Percentiles rank a stretch among this genome's conserved stretches.
Evolutionary conservation across 1,140 invertebrate genomes (phyloP).

Genomic region (Linepithema humile): DNA sequence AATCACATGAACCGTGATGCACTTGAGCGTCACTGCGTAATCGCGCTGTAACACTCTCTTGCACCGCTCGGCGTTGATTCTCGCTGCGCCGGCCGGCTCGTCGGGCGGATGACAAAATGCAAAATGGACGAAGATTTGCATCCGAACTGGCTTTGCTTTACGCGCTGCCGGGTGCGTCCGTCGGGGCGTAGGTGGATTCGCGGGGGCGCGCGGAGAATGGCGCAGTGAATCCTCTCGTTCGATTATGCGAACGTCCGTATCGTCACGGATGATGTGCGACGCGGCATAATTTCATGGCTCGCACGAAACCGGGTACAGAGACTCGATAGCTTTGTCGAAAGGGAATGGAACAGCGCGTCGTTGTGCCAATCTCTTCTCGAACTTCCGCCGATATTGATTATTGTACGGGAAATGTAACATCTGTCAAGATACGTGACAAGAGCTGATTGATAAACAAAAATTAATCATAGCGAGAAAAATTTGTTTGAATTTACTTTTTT

Average conservation of each 20-base stretch:
- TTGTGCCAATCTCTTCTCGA: background rate
- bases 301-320: conserved; percentile 15
- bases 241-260: conserved; percentile 73
- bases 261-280: conserved; percentile 68
- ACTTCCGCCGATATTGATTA: background rate
- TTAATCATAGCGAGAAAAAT: background rate
- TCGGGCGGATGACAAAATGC: conserved; percentile 70
- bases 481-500: background rate
- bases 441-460: background rate
- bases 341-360: background rate
- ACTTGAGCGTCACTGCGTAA: conserved; percentile 41
- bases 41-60: conserved; percentile 64
- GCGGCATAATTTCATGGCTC: conserved; percentile 75
- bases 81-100: background rate
- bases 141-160: conserved; percentile 70
- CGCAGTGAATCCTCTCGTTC: conserved; percentile 57
- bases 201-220: background rate
- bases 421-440: too few species aligned
- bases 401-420: background rate
- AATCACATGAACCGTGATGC: background rate
- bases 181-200: background rate
- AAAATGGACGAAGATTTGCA: conserved; percentile 75
- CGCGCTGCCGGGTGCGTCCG: conserved; percentile 53
- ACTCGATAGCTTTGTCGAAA: conserved; percentile 30
- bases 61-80: conserved; percentile 28